These are phyloP conservation scores for Xenentodon cancila DNA, from an alignment of 2,797 vertebrate species.

Conservation along the genomic window DNA sequence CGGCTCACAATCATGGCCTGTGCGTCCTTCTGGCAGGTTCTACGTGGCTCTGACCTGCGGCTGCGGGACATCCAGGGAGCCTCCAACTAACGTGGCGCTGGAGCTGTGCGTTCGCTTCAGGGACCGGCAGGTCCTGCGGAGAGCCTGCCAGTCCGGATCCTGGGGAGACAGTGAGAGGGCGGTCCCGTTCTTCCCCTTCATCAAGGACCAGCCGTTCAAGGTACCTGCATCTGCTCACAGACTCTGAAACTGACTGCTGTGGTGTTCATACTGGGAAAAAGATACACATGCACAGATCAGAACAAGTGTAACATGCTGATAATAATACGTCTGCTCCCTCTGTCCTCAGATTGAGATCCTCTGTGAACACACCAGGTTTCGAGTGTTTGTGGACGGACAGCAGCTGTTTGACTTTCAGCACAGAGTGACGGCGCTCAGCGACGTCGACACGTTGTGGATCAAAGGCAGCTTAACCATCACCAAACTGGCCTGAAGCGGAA, in stretches of 20 bases:
- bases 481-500: slow-evolving; percentile 86
- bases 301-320: no score
- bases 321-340: no score
- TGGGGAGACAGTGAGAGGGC: slow-evolving; percentile 87
- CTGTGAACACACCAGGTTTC: slow-evolving; percentile 90
- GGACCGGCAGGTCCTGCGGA: slow-evolving; percentile 88
- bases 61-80: slow-evolving; percentile 80
- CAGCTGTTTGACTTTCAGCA: slow-evolving; percentile 94
- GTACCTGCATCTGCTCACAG: slow-evolving; percentile 63
- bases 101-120: slow-evolving; percentile 90
- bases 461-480: slow-evolving; percentile 90
- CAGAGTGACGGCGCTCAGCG: slow-evolving; percentile 82
- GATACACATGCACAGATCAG: no score
- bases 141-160: slow-evolving; percentile 88
- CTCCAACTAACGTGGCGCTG: slow-evolving; percentile 89
- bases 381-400: slow-evolving; percentile 91
- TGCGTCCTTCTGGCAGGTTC: slow-evolving; percentile 78
- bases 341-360: slow-evolving; percentile 88
- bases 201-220: slow-evolving; percentile 92
- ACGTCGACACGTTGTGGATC: slow-evolving; percentile 92
- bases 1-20: no score
- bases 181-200: slow-evolving; percentile 94
- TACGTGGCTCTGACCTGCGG: slow-evolving; percentile 93
- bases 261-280: no score
- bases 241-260: no score